Evolutionary conservation across 1,140 invertebrate species (phyloP), one percentile per base, ranked within the genome.

Genomic region (Reticulitermes speratus): DNA sequence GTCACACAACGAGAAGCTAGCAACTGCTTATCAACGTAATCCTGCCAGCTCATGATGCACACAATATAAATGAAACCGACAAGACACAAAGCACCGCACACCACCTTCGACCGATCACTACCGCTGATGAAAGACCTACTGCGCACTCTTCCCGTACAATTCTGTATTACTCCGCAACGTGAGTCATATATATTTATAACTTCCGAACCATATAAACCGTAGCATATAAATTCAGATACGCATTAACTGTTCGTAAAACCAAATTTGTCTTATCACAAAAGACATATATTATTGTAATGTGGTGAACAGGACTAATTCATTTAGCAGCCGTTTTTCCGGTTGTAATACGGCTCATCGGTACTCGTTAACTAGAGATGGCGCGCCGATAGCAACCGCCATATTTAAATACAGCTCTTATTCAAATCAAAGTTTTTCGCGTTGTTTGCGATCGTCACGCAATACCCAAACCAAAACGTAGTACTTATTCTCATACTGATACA

Each of bases 21-120:
- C 93, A 98, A 95, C 93, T 98, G 97, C 94, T 97, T 98, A 93
- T 98, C 97, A 91, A 98, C 96, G 94, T 98, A 98, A 95, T 97
- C 96, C 96, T 98, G 97, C 97, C 97, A 98, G 95, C 97, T 98
- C 97, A 98, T 98, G 91, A 91, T 95, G 90, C 83, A 85, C 86
- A 86, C 65, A 87, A 87, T 87, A 83, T 69, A 25, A 59, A 11
- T 84, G 19, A 86, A 44, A 8, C 83, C n/a, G 65, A 45, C 48
- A 55, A 84, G 38, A 86, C 85, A 87, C 85, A 55, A 88, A 87
- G 25, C 44, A 48, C 82, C 81, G 7, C 83, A 84, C 86, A 86
- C 87, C 38, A 85, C 86, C 86, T 85, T 88, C 59, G 82, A 82
- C 55, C 69, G 87, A 85, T 83, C 87, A 86, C 87, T 85, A 85